phyloP scores from a whole-genome alignment of 1,140 invertebrate species.

The Lordiphosa collinella region DNA sequence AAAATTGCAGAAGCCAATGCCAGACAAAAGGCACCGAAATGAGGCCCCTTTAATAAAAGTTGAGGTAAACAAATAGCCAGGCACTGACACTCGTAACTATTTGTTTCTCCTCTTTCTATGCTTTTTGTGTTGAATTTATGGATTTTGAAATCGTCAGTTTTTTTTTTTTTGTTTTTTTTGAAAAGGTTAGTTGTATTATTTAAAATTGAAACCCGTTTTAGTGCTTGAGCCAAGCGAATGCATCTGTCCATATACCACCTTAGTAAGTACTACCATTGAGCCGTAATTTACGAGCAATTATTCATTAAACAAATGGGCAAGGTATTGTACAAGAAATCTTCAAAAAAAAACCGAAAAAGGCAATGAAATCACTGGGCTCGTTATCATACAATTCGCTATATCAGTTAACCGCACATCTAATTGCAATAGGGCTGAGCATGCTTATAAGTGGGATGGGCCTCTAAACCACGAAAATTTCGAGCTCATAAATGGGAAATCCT shows the following conservation, averaged over 20 bases:
- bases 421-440: no score
- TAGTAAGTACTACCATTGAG: conserved; percentile 20
- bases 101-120: conserved; percentile 30
- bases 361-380: not conserved
- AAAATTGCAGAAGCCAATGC: conserved; percentile 49
- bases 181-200: conserved; percentile 59
- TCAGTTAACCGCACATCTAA: no score
- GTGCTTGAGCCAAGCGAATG: conserved; percentile 27
- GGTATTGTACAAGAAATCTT: conserved; percentile 1
- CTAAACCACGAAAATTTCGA: no score
- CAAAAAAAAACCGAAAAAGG: conserved; percentile 1
- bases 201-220: conserved; percentile 54
- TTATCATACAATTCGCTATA: no score
- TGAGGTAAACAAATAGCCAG: conserved; percentile 40
- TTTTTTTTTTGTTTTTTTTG: conserved; percentile 27
- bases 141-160: conserved; percentile 41
- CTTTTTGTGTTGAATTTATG: conserved; percentile 33
- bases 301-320: conserved; percentile 1
- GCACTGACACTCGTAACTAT: conserved; percentile 37
- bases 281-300: conserved; percentile 11
- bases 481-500: no score
- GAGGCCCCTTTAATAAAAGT: conserved; percentile 36
- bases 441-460: no score
- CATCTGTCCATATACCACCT: conserved; percentile 22
- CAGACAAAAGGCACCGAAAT: conserved; percentile 49